Conservation (phyloP, 30 jellyfish, hydroid and myxozoan genomes). For the Phacellophora camtschatica region DNA sequence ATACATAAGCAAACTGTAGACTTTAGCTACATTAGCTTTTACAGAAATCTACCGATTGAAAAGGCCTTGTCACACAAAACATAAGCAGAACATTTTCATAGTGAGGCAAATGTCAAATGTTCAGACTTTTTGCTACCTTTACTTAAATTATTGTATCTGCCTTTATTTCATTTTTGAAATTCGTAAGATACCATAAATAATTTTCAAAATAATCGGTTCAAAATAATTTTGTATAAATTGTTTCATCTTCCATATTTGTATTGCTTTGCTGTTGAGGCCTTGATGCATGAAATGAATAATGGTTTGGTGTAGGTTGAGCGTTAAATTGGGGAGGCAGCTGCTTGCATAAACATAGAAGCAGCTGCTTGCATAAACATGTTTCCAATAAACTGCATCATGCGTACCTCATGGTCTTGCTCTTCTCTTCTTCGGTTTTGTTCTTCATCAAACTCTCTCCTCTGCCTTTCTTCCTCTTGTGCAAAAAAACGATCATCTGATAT, state of each 20-base stretch:
- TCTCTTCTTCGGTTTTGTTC: conserved; percentile 17
- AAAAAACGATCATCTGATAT: conserved; percentile 20
- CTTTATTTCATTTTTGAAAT: no score
- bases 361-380: conserved; percentile 21
- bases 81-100: no score
- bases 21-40: no score
- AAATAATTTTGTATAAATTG: not conserved
- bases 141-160: no score
- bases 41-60: no score
- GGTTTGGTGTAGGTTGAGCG: not conserved
- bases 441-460: not conserved
- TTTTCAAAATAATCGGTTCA: no score
- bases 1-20: no score
- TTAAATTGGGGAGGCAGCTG: conserved; percentile 15
- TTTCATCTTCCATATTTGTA: not conserved
- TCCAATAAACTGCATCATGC: conserved; percentile 26
- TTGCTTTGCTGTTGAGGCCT: not conserved
- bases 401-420: conserved; percentile 34
- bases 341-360: conserved; percentile 31
- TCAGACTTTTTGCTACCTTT: no score
- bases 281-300: not conserved
- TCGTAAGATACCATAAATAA: no score
- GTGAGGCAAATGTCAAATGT: no score
- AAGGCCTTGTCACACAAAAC: no score
- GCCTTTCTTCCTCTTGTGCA: conserved; percentile 40